phyloP scores from a whole-genome alignment of 2,888 invertebrate species.

The Rhamnusium bicolor region DNA sequence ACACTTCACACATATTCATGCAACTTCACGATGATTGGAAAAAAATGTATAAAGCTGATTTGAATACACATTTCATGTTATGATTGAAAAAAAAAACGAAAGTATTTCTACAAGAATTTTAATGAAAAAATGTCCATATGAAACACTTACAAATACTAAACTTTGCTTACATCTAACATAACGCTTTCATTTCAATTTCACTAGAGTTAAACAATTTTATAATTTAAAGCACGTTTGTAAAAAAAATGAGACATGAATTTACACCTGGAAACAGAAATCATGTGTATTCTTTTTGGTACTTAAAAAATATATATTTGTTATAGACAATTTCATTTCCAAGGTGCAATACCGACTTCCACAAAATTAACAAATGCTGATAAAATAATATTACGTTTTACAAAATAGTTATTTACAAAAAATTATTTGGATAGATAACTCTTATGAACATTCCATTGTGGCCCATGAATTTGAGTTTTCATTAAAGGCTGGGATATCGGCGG shows the following conservation, averaged over 20 bases:
- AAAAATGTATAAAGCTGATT: too few relatives aligned
- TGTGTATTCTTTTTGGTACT: too few relatives aligned
- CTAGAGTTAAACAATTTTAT: neutral
- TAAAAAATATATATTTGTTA: too few relatives aligned
- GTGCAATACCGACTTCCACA: neutral
- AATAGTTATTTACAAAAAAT: slow-evolving; percentile 6
- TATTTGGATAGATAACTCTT: slow-evolving; percentile 26
- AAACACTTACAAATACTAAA: slow-evolving; percentile 4
- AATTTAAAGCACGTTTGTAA: slow-evolving; percentile 2
- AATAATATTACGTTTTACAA: neutral
- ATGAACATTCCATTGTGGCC: slow-evolving; percentile 77
- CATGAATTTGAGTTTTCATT: slow-evolving; percentile 79
- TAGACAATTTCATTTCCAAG: neutral
- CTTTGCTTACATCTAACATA: neutral
- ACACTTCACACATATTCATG: too few relatives aligned
- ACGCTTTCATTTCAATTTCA: neutral
- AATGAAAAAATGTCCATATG: neutral
- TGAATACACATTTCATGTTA: too few relatives aligned
- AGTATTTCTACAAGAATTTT: neutral
- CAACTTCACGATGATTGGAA: too few relatives aligned
- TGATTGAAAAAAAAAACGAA: neutral
- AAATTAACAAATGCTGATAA: neutral
- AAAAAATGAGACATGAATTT: neutral
- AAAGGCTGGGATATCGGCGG: slow-evolving; percentile 70
- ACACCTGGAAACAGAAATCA: neutral